Conservation (phyloP, 2,797 vertebrate species). For the Pelobates cultripes region DNA sequence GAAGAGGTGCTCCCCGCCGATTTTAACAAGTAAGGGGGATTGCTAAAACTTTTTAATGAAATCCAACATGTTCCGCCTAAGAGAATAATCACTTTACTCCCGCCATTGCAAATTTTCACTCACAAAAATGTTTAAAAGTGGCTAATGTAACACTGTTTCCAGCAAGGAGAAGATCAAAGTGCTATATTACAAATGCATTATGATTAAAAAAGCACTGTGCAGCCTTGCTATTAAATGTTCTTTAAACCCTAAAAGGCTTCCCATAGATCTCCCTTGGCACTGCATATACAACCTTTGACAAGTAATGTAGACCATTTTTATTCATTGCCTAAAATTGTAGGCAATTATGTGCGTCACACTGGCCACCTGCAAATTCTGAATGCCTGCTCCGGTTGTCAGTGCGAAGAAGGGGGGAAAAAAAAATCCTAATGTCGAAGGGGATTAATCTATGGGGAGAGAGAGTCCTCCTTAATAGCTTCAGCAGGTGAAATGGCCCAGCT, state of each 20-base stretch:
- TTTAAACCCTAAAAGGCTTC: slow-evolving; percentile 97
- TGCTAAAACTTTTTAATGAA: slow-evolving; percentile 83
- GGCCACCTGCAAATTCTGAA: slow-evolving; percentile 99
- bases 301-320: slow-evolving; percentile 99
- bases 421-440: slow-evolving; percentile 87
- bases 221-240: slow-evolving; percentile 97
- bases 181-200: slow-evolving; percentile 88
- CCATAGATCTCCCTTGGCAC: slow-evolving; percentile 99
- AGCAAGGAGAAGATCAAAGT: slow-evolving; percentile 86
- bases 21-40: slow-evolving; percentile 82
- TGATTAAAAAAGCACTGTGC: slow-evolving; percentile 88
- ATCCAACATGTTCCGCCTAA: slow-evolving; percentile 78
- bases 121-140: slow-evolving; percentile 85
- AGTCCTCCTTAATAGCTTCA: slow-evolving; percentile 89
- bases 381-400: slow-evolving; percentile 94
- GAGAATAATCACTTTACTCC: slow-evolving; percentile 85
- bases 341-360: slow-evolving; percentile 99
- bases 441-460: slow-evolving; percentile 83
- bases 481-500: slow-evolving; percentile 99
- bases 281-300: slow-evolving; percentile 99
- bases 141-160: slow-evolving; percentile 84
- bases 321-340: slow-evolving; percentile 99
- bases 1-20: slow-evolving; percentile 75
- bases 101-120: slow-evolving; percentile 80
- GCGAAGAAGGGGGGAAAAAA: slow-evolving; percentile 65